Conservation (phyloP, 2,888 invertebrate genomes). For the Pasiphila rectangulata region DNA sequence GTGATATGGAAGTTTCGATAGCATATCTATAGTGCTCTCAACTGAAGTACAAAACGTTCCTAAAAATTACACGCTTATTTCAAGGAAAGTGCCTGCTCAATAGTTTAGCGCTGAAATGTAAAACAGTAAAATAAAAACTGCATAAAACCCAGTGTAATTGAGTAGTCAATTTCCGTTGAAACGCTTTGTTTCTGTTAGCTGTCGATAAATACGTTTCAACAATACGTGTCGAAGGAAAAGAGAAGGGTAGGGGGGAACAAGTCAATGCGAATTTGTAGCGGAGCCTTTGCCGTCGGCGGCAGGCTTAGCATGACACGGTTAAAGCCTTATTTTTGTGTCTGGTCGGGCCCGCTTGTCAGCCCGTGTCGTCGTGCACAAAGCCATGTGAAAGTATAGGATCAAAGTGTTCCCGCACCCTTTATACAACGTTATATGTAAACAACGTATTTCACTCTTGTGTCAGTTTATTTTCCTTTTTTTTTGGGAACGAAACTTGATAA, state of each 20-base stretch:
- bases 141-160: slow-evolving; percentile 21
- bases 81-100: not conserved
- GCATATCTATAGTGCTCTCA: slow-evolving; percentile 31
- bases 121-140: slow-evolving; percentile 13
- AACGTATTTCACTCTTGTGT: slow-evolving; percentile 50
- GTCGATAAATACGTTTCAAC: slow-evolving; percentile 43
- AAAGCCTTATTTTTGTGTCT: slow-evolving; percentile 80
- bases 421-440: slow-evolving; percentile 58
- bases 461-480: slow-evolving; percentile 47
- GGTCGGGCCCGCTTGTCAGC: slow-evolving; percentile 76
- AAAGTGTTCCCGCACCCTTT: slow-evolving; percentile 65
- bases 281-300: slow-evolving; percentile 78
- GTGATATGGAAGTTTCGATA: slow-evolving; percentile 46
- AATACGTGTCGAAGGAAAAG: slow-evolving; percentile 49
- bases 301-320: slow-evolving; percentile 79
- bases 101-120: not conserved
- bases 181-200: slow-evolving; percentile 30
- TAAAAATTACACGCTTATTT: not conserved
- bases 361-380: slow-evolving; percentile 72
- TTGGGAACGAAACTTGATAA: slow-evolving; percentile 30
- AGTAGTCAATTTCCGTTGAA: slow-evolving; percentile 26
- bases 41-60: slow-evolving; percentile 14
- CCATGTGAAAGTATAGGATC: slow-evolving; percentile 79
- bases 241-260: slow-evolving; percentile 56
- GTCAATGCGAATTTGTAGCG: slow-evolving; percentile 75